Evolutionary conservation across 2,113 vertebrate genomes (phyloP).

Genomic region (Lipophrys pholis): DNA sequence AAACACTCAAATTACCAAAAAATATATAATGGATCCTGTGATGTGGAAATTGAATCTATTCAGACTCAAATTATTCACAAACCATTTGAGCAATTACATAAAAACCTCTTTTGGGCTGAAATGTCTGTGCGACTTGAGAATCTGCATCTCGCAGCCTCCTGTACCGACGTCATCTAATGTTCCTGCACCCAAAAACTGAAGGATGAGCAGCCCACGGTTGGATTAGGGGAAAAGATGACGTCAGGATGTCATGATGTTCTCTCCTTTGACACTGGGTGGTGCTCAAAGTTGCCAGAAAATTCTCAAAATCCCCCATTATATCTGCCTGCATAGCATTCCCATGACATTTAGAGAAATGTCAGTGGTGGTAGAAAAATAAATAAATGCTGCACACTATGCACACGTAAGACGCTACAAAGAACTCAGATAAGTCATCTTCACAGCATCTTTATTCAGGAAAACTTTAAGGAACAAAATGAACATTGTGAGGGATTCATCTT

Average conservation of each 20-base stretch:
- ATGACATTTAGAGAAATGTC: too few species aligned
- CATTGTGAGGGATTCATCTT: too few species aligned
- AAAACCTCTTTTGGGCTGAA: not conserved
- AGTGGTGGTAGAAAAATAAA: too few species aligned
- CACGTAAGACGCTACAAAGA: too few species aligned
- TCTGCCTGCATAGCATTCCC: not conserved
- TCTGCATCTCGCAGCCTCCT: not conserved
- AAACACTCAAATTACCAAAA: not conserved
- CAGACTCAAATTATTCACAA: not conserved
- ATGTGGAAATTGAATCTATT: not conserved
- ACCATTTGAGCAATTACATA: not conserved
- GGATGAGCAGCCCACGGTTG: not conserved
- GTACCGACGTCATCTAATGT: not conserved
- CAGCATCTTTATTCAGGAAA: too few species aligned
- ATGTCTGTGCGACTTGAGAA: not conserved
- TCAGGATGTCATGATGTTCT: not conserved
- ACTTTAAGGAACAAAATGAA: too few species aligned
- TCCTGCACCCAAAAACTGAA: not conserved
- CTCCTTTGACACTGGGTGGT: not conserved
- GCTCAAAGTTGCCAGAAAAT: not conserved
- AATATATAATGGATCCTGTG: not conserved
- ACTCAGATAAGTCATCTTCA: too few species aligned
- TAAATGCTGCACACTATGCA: too few species aligned
- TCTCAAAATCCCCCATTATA: not conserved
- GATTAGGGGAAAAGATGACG: not conserved